phyloP scores from a whole-genome alignment of 2,797 vertebrate genomes.

The Steatocranus sp. region DNA sequence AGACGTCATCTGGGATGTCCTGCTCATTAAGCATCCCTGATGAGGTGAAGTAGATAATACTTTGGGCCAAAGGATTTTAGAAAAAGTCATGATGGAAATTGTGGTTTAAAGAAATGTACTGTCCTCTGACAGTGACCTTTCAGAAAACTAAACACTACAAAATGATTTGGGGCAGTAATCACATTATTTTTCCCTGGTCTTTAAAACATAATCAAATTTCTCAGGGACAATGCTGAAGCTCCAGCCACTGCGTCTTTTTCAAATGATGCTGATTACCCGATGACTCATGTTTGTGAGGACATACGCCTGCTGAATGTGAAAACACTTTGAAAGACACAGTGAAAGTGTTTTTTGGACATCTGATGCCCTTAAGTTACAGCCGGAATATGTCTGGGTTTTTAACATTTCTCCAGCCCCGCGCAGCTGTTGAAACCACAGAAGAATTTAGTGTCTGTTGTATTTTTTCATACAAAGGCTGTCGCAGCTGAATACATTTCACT shows the following conservation, averaged over 20 bases:
- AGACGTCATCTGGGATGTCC: conserved; percentile 32
- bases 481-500: conserved; percentile 8
- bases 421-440: background rate
- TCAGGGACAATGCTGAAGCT: background rate
- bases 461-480: background rate
- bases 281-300: conserved; percentile 14
- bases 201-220: background rate
- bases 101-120: background rate
- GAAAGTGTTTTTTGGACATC: background rate
- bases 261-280: background rate
- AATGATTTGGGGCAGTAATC: background rate
- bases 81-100: background rate
- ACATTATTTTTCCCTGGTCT: background rate
- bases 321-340: background rate
- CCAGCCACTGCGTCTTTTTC: background rate
- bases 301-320: background rate
- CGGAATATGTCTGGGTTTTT: background rate
- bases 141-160: background rate
- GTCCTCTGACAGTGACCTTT: background rate
- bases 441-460: background rate
- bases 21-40: conserved; percentile 38
- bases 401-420: background rate
- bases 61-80: background rate
- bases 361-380: background rate
- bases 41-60: background rate